Base-by-base conservation (phyloP, 2,113 vertebrate species). In the Ciconia maguari region DNA sequence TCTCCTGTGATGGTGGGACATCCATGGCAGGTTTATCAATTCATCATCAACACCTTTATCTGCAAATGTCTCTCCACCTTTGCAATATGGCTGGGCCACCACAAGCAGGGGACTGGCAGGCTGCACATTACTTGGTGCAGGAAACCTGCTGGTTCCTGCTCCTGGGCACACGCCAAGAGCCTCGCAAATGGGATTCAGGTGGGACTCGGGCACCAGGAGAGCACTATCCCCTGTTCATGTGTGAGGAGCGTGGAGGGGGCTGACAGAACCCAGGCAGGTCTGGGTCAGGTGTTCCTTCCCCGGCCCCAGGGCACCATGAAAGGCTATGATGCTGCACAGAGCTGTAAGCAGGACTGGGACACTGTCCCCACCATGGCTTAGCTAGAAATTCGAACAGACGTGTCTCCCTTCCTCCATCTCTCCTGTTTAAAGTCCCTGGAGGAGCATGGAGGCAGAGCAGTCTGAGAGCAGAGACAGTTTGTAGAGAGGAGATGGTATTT, bases 401-500 rank as follows among this genome's bases (percentile, higher is more conserved):
- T 41, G 25, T 48, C 14, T 55, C 36, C 25, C 13, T 64, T 27
- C 11, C 19, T 38, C 46, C 26, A 9, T 29, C 22, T 25, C 44
- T 60, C 52, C 71, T 14, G 7, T 38, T 58, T 60, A 38, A 52
- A 30, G 65, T 32, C 27, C 48, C 41, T 44, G 18, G 41, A 62
- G 54, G 68, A 69, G 9, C 41, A 15, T 16, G 27, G 16, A 36
- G 14, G 19, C 13, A 76, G 55, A 58, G 32, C 8, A 10, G 9
- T 6, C 62, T 34, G 41, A 27, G 42, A 44, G 52, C 0, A 0
- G 68, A 69, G 54, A 9, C 1, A 2, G 25, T 41, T 34, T 49
- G n/a, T 11, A 21, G 34, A 62, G 15, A 60, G 38, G 42, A 44
- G 49, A 5, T n/a, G 42, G 16, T 7, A 3, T 87, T 70, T 19